These are phyloP conservation scores for Tympanoctomys barrerae DNA, from an alignment of 2,797 vertebrate genomes.

Conservation along the genomic window DNA sequence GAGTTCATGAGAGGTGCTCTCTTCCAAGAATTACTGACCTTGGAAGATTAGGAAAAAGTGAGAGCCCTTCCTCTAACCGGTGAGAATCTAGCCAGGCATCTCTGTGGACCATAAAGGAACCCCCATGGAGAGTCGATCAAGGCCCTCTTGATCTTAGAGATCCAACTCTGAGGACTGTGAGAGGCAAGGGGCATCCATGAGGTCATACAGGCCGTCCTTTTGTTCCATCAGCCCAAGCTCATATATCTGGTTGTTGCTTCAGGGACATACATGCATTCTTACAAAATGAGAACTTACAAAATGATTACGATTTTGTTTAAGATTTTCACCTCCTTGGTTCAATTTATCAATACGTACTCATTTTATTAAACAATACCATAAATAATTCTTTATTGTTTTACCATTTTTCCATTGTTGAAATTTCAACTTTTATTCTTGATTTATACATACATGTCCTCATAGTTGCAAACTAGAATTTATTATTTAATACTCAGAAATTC, in stretches of 20 bases:
- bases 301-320: not conserved
- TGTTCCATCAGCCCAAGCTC: not conserved
- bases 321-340: not conserved
- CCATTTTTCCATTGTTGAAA: not conserved
- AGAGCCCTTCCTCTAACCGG: fast-evolving
- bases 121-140: not conserved
- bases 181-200: not conserved
- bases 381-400: not conserved
- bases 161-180: not conserved
- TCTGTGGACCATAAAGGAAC: not conserved
- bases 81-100: fast-evolving
- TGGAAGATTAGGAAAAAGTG: not conserved
- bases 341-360: not conserved
- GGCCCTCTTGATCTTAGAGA: not conserved
- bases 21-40: not conserved
- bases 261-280: not conserved
- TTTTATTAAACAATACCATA: not conserved
- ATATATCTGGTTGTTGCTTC: not conserved
- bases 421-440: not conserved
- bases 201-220: not conserved
- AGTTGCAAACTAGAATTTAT: not conserved
- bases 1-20: not conserved
- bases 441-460: not conserved
- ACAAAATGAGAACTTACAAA: not conserved
- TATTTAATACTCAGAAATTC: not conserved